Base-by-base conservation (phyloP, 1,140 invertebrate genomes). In the Eurosta solidaginis region DNA sequence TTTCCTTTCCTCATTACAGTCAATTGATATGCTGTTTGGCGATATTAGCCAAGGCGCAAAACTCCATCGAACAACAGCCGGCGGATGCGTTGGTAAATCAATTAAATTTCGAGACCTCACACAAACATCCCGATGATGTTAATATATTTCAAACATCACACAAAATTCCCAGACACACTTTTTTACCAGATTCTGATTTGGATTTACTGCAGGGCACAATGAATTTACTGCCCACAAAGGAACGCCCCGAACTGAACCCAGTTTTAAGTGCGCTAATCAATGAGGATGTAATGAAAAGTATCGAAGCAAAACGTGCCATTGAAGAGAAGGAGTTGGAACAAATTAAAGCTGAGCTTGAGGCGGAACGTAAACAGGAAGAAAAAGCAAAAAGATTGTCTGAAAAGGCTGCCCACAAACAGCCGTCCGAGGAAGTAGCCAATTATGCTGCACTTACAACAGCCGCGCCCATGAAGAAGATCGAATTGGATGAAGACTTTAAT, bases 221-320 rank as follows among this genome's bases (percentile, higher is more conserved):
- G 83, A 85, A 86, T 78, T 79, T 88, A 63, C 75, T 87, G 77
- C 81, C 85, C 7, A 87, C 85, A 40, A 87, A 88, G 73, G 86
- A 88, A 80, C 82, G 85, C 3, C 87, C 87, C 4, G 86, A 88
- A 50, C 63, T 88, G 20, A 85, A 88, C 77, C 85, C 86, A 1
- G 79, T 88, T 63, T 79, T 88, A 27, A 87, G 87, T 80, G 86
- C 83, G 3, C 74, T 88, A 0, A 88, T 88, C 77, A 87, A 88
- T 59, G 87, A 86, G 78, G 87, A 88, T 52, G 84, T 88, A n/a
- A 88, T 87, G 83, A 87, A 88, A 80, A 88, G 84, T 79, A 88
- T 88, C 33, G 87, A 88, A 77, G 82, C 87, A 1, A 88, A 88
- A 74, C 81, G 87, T 22, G 83, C 84, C 78, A 87, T 87, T 76